These are phyloP conservation scores for Sinocyclocheilus anophthalmus DNA, from an alignment of 2,113 vertebrate genomes.

Conservation along the genomic window DNA sequence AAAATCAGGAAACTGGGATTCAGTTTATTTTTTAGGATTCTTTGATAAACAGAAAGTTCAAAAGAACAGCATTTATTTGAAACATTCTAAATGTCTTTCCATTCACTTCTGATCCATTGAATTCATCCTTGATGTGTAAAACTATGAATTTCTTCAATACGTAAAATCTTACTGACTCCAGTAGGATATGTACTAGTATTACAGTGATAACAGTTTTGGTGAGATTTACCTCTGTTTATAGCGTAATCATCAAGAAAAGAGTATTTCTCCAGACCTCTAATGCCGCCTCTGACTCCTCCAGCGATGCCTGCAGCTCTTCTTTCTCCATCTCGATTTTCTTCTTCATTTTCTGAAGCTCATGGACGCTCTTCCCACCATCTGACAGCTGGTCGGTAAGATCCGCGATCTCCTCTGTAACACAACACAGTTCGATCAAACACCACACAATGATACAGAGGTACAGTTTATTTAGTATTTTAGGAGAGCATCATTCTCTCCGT, in stretches of 20 bases:
- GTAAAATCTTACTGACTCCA: no score
- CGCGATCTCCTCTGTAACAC: conserved; percentile 72
- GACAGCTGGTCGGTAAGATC: conserved; percentile 81
- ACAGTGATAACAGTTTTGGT: not conserved
- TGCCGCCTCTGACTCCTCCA: conserved; percentile 80
- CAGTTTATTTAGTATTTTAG: not conserved
- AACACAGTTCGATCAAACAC: not conserved
- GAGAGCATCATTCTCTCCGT: conserved; percentile 6
- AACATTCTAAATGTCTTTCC: not conserved
- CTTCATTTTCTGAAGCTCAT: conserved; percentile 81
- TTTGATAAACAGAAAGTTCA: not conserved
- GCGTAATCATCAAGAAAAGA: not conserved
- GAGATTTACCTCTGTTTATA: not conserved
- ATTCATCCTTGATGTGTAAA: not conserved
- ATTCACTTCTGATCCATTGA: not conserved
- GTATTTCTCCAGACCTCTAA: conserved; percentile 69
- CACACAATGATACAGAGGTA: not conserved
- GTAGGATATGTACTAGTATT: not conserved
- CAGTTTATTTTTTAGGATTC: not conserved
- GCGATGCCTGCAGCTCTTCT: conserved; percentile 78
- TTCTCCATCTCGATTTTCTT: conserved; percentile 84
- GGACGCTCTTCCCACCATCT: conserved; percentile 78
- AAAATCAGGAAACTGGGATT: no score
- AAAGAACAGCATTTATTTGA: not conserved
- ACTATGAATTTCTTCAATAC: not conserved